Evolutionary conservation across 1,140 invertebrate species (phyloP), one percentile per base, ranked within the genome.

Genomic region (Frieseomelitta varia): DNA sequence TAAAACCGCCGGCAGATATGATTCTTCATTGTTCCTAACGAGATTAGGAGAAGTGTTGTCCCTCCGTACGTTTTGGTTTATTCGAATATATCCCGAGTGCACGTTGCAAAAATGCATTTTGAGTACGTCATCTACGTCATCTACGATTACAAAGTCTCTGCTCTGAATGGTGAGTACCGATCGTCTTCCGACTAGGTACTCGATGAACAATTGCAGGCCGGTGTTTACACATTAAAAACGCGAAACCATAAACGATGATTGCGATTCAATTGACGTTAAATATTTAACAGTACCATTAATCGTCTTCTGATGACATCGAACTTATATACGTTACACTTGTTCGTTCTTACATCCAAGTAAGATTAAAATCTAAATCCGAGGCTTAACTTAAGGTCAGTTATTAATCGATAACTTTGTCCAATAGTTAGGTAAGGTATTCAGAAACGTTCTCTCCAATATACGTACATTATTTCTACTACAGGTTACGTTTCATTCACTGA

Each of bases 211-310:
- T n/a, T 61, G 47, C 63, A 71, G 73, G 24, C 51, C 2, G 55
- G 58, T 75, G 65, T 74, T n/a, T 65, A 63, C 56, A 17, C 27
- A 15, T 77, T 65, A 24, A 53, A 58, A 81, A 85, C 55, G 55
- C 61, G 27, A 56, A 47, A 65, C 39, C 51, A 53, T 68, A 34
- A 30, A 74, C n/a, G 10, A 21, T 47, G 19, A 78, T 88, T 84
- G 80, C 14, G 21, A 55, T 78, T 85, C 65, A 88, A 88, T 88
- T 88, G 79, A 88, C 87, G n/a, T 63, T 79, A 39, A 85, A 85
- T 85, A 88, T 73, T 88, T 86, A 81, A 88, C 72, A 61, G 53
- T 87, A 76, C 63, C 19, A 55, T 87, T 84, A 79, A 79, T 68
- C n/a, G 19, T 51, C 27, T 79, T 24, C 71, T 14, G 51, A 34